Evolutionary conservation across 2,113 vertebrate species (phyloP).

Genomic region (Amphiprion ocellaris): DNA sequence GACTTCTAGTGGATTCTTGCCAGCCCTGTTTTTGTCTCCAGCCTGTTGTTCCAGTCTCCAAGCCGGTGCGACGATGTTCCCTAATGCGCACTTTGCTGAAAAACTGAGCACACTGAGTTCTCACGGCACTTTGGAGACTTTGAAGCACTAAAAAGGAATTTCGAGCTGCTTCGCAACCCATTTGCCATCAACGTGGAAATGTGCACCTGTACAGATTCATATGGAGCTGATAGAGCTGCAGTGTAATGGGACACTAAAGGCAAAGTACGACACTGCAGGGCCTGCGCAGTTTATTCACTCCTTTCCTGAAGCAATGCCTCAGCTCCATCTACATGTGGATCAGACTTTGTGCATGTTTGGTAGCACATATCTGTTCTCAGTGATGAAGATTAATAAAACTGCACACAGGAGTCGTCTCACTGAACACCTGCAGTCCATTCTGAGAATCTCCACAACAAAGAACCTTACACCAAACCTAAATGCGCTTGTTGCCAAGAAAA

Average conservation of each 20-base stretch:
- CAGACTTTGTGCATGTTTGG: slow-evolving; percentile 21
- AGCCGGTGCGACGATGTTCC: no score
- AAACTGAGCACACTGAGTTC: no score
- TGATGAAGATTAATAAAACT: slow-evolving; percentile 10
- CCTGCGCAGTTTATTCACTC: slow-evolving; percentile 1
- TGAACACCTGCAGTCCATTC: slow-evolving; percentile 21
- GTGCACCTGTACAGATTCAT: no score
- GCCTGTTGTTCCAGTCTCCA: no score
- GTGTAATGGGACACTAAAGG: background rate
- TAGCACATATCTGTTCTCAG: slow-evolving; percentile 21
- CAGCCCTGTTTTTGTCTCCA: no score
- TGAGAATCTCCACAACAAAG: slow-evolving; percentile 4
- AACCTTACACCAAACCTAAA: background rate
- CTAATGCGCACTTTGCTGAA: no score
- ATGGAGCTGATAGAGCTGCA: no score
- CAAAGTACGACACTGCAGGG: background rate
- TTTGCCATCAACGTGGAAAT: no score
- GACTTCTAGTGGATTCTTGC: no score
- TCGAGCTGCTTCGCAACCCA: no score
- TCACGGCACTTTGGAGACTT: no score
- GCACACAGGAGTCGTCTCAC: background rate
- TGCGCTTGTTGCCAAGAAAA: background rate
- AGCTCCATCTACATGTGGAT: slow-evolving; percentile 11
- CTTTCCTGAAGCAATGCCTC: slow-evolving; percentile 18
- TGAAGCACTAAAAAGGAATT: no score